Base-by-base conservation (phyloP, 2,797 vertebrate species). In the Sternarchorhynchus goeldii region DNA sequence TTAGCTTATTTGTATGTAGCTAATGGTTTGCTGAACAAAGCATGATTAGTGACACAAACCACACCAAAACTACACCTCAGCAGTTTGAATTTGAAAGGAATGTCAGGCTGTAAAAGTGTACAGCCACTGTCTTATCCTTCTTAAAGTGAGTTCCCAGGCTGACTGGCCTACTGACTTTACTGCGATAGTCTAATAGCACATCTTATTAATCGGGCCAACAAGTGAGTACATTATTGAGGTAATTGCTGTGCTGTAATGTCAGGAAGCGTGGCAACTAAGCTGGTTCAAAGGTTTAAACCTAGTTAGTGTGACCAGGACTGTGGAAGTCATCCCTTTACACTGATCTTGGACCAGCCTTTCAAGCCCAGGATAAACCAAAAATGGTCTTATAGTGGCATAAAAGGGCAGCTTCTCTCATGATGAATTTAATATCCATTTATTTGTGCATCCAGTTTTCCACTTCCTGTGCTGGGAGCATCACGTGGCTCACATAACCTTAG, bases 81-180 rank as follows among this genome's bases (percentile, higher is more conserved):
- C 39, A 39, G 31, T 32, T 36, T 71, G 5, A n/a, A 71, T 70
- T 56, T 70, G 45, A 70, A 55, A 56, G 67, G 31, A 5, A 53
- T n/a, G 14, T 58, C 55, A 36, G 31, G 31, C 55, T 58, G 69
- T 32, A 7, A 70, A 17, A 70, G 31, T 70, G 67, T 70, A 55
- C 66, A 55, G 50, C 67, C 53, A n/a, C 50, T 70, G 53, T 29
- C 32, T 70, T 70, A 70, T 56, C 67, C 53, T 69, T 55, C 36
- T 78, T 82, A 66, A 82, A 82, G 73, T 78, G 39, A 78, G 1
- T 72, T 73, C 67, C 60, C 66, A 66, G 64, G 65, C 60, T 59
- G 39, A 70, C 59, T 82, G 71, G 64, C 75, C 36, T 59, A 55
- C 69, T 65, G 34, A 71, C 53, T 58, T 63, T 75, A 2, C 65